Conservation (phyloP, 2,888 invertebrate species). For the Oscheius sp. region DNA sequence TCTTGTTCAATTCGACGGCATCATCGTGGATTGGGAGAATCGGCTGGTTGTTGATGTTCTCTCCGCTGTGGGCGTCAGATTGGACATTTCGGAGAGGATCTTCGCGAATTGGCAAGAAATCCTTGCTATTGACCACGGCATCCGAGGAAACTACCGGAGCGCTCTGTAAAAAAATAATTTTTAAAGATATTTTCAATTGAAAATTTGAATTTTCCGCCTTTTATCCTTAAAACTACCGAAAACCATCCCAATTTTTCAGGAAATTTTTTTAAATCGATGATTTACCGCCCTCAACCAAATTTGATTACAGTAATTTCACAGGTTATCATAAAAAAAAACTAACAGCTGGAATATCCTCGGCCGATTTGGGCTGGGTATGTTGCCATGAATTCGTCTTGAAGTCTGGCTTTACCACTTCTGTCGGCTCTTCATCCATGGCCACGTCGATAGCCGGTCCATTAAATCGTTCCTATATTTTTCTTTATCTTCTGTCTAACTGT, state of each 20-base stretch:
- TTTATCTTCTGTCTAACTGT: slow-evolving; percentile 3
- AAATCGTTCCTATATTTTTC: slow-evolving; percentile 33
- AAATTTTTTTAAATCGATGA: background rate
- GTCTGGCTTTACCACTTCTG: slow-evolving; percentile 17
- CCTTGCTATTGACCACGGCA: slow-evolving; percentile 41
- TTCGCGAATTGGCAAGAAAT: slow-evolving; percentile 53
- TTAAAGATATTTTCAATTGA: too few species aligned
- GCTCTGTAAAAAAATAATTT: background rate
- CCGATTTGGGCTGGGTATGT: slow-evolving; percentile 36
- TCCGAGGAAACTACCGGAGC: slow-evolving; percentile 37
- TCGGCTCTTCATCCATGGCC: slow-evolving; percentile 23
- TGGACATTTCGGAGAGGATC: slow-evolving; percentile 34
- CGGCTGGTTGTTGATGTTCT: slow-evolving; percentile 10
- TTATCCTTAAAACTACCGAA: background rate
- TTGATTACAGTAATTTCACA: background rate
- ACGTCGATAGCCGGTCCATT: slow-evolving; percentile 38
- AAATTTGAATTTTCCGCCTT: too few species aligned
- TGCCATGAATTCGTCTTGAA: slow-evolving; percentile 38
- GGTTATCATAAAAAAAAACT: background rate
- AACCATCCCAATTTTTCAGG: background rate
- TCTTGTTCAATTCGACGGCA: slow-evolving; percentile 26
- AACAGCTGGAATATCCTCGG: slow-evolving; percentile 28
- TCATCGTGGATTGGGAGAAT: slow-evolving; percentile 13
- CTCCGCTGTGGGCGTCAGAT: slow-evolving; percentile 19
- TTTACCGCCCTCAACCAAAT: too few species aligned